These are phyloP conservation scores for Morus bassanus DNA, from an alignment of 2,797 vertebrate species.

Conservation along the genomic window DNA sequence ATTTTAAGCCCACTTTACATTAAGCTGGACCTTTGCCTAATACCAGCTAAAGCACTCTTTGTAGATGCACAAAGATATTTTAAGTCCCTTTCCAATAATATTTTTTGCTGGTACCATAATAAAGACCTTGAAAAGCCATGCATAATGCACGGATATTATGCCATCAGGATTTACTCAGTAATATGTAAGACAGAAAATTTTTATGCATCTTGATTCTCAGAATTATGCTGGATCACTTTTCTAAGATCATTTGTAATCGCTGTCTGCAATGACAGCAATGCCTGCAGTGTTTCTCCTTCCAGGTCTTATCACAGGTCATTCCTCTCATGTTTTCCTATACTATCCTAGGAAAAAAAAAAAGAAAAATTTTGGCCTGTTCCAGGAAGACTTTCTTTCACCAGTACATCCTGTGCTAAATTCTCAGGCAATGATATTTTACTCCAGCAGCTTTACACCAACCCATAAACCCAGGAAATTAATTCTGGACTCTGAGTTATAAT, in stretches of 20 bases:
- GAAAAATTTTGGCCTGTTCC: neutral
- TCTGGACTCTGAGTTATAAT: neutral
- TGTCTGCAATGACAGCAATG: neutral
- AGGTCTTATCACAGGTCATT: neutral
- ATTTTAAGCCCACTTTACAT: neutral
- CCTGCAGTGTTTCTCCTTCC: neutral
- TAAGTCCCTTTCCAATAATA: neutral
- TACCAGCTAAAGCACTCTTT: neutral
- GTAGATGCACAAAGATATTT: neutral
- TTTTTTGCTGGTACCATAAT: neutral
- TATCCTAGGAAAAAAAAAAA: neutral
- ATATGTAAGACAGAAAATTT: neutral
- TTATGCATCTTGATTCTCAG: neutral
- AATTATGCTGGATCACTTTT: neutral
- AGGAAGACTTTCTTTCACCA: neutral
- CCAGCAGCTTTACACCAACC: neutral
- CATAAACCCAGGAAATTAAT: neutral
- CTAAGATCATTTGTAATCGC: neutral
- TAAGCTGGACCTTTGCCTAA: neutral
- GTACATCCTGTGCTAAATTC: neutral
- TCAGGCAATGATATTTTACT: neutral
- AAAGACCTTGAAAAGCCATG: neutral
- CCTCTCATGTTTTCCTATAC: neutral
- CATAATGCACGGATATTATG: neutral
- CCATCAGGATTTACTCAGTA: neutral